Conservation (phyloP, 92 coral and sea anemone species). For the Palythoa grandiflora region DNA sequence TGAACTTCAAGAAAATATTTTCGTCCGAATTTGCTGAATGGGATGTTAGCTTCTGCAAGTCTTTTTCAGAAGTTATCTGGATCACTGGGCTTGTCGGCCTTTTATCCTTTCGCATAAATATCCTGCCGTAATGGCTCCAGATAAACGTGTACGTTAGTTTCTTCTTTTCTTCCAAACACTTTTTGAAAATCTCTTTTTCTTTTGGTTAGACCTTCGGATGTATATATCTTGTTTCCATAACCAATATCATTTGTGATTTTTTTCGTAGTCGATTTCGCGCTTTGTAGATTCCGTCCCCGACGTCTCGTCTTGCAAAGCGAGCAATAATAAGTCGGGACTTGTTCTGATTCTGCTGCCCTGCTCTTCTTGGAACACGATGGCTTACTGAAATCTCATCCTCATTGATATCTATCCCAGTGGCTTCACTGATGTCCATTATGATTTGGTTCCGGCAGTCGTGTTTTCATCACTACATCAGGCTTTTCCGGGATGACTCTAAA, state of each 20-base stretch:
- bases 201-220: background rate
- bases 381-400: conserved; percentile 14
- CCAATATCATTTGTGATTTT: conserved; percentile 1
- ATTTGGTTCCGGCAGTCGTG: background rate
- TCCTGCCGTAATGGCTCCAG: conserved; percentile 4
- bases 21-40: background rate
- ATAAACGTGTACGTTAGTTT: conserved; percentile 18
- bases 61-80: background rate
- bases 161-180: conserved; percentile 20
- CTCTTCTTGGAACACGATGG: conserved; percentile 12
- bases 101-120: background rate
- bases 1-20: too few relatives aligned
- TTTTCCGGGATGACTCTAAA: conserved; percentile 8
- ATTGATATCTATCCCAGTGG: background rate
- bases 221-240: conserved; percentile 8
- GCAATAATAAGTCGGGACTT: background rate
- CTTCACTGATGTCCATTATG: background rate
- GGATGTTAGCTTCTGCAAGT: background rate
- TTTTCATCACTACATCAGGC: conserved; percentile 12
- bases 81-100: background rate
- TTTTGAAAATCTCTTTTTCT: conserved; percentile 5
- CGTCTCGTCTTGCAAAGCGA: background rate
- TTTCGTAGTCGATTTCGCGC: conserved; percentile 17
- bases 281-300: conserved; percentile 6
- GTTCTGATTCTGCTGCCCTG: conserved; percentile 10